Conservation (phyloP, 2,113 vertebrate genomes). For the Ceyx cyanopectus region DNA sequence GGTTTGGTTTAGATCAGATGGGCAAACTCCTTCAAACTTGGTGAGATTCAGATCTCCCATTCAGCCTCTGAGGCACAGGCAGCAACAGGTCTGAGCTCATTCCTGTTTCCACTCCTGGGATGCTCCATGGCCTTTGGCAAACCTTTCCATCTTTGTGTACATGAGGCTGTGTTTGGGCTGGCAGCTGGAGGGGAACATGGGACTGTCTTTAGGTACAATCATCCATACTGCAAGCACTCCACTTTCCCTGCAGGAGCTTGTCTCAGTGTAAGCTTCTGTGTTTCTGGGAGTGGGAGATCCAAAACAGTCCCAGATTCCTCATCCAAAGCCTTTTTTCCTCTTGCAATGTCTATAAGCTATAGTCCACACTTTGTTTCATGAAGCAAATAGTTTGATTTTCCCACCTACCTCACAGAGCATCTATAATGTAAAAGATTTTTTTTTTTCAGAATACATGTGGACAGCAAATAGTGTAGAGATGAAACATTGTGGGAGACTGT, state of each 20-base stretch:
- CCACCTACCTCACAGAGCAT: background rate
- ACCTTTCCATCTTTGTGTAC: background rate
- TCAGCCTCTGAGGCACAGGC: background rate
- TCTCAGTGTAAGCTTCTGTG: background rate
- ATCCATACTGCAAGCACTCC: background rate
- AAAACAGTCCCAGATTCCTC: background rate
- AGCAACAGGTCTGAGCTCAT: background rate
- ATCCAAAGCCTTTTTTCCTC: background rate
- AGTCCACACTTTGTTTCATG: background rate
- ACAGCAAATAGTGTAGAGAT: background rate
- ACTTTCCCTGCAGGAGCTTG: background rate
- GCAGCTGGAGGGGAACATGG: background rate
- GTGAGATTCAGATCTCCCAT: background rate
- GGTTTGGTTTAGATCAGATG: background rate
- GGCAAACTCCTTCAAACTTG: background rate
- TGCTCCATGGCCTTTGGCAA: background rate
- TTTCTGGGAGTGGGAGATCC: background rate
- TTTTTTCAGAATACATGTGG: background rate
- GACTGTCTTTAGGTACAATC: background rate
- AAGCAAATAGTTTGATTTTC: background rate
- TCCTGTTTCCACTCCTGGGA: background rate
- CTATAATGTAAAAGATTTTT: background rate
- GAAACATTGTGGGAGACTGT: background rate
- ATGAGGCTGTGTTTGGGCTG: background rate
- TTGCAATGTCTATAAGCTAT: background rate